Base-by-base conservation (phyloP, 2,888 invertebrate species). In the Mimachlamys varia region DNA sequence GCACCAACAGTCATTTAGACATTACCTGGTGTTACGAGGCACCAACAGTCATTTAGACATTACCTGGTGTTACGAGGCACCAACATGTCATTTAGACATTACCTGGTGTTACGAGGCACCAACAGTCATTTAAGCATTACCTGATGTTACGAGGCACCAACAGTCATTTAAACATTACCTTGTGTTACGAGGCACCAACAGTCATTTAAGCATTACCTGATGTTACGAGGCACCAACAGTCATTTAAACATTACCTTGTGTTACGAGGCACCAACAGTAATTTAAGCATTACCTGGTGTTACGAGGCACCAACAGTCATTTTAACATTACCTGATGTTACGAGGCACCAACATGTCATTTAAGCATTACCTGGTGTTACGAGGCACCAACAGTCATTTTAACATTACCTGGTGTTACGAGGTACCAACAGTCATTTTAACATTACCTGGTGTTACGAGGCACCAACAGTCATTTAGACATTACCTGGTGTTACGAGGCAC, bases 401-500 rank as follows among this genome's bases (percentile, higher is more conserved):
- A 49, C 87, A 38, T n/a, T 87, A 89, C 87, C 89, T 90, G 87
- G 53, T 38, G 33, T 49, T 90, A 37, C 87, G 89, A 44, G 44
- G 44, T 7, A 44, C 7, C 44, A 53, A 0, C 33, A 33, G 19
- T 33, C 27, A 12, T 0, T 76, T 27, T n/a, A 76, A 49, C 87
- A 38, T n/a, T 87, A 89, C 87, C 89, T 90, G 87, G 53, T 38
- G 33, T 49, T 90, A 37, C 87, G 89, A 44, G 44, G 44, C 44
- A 44, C 7, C 44, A 53, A 0, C 33, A 33, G 19, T 33, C 27
- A 12, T 0, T 76, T 27, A 5, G 33, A 49, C 87, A 38, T n/a
- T 87, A 89, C 87, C 89, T 90, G 87, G 53, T 38, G 33, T 49
- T 90, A 37, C 87, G 89, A 44, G 44, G 44, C 44, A 44, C 7